These are phyloP conservation scores for Druceiella hillmani DNA, from an alignment of 2,888 invertebrate genomes.

Conservation along the genomic window DNA sequence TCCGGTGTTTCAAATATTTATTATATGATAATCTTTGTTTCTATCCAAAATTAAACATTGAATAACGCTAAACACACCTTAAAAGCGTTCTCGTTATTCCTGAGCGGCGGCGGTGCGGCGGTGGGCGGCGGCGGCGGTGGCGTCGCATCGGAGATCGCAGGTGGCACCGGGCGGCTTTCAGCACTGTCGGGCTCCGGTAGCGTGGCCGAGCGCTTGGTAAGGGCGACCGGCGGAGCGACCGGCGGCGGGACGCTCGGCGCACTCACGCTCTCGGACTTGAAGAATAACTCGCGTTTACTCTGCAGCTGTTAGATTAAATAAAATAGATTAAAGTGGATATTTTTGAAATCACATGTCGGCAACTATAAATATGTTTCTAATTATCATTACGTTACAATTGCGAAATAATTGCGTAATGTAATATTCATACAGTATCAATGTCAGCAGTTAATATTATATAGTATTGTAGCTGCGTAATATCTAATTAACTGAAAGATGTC, in stretches of 20 bases:
- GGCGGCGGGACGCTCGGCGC: conserved; percentile 38
- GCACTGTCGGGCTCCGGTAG: conserved; percentile 46
- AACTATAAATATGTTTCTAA: no score
- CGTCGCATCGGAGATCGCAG: conserved; percentile 47
- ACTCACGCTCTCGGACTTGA: conserved; percentile 64
- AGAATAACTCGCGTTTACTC: conserved; percentile 83
- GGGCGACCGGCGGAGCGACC: conserved; percentile 24
- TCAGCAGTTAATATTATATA: no score
- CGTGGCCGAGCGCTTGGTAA: conserved; percentile 34
- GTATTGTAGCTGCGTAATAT: no score
- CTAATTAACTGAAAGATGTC: no score
- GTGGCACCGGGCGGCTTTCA: conserved; percentile 40
- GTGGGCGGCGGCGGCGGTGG: conserved; percentile 42
- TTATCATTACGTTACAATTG: no score
- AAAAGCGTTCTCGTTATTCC: conserved; percentile 46
- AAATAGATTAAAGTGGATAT: no score
- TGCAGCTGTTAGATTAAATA: conserved; percentile 61
- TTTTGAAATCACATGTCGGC: no score
- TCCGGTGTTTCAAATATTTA: no score
- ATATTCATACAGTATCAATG: no score
- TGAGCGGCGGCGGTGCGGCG: conserved; percentile 45
- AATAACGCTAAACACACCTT: conserved; percentile 32
- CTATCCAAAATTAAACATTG: not conserved
- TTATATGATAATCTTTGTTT: not conserved
- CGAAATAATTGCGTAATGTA: no score